phyloP scores from a whole-genome alignment of 1,140 invertebrate genomes.

The Chironomus tepperi region DNA sequence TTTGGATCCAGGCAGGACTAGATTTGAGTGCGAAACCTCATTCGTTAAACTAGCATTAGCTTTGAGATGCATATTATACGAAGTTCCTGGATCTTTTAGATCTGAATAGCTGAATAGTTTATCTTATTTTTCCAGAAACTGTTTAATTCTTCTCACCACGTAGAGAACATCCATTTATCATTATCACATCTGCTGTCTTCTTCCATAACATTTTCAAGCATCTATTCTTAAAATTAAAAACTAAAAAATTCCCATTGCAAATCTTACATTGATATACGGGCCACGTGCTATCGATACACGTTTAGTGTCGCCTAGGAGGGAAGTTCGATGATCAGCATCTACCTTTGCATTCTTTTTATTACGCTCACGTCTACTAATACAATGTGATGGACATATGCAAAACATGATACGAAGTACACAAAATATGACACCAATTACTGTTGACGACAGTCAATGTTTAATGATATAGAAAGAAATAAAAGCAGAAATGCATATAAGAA shows the following conservation, averaged over 20 bases:
- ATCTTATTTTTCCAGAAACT: no score
- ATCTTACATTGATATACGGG: conserved; percentile 32
- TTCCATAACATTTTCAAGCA: no score
- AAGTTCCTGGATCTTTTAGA: no score
- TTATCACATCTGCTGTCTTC: no score
- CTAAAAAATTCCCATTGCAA: neutral
- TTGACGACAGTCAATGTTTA: neutral
- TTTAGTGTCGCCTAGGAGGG: conserved; percentile 37
- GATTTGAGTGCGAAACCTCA: no score
- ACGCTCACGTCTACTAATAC: conserved; percentile 39
- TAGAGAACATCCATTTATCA: no score
- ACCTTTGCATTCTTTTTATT: conserved; percentile 39
- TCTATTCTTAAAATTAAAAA: neutral
- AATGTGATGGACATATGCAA: conserved; percentile 51
- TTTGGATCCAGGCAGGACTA: no score
- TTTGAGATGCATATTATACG: no score
- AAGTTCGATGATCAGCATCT: conserved; percentile 40
- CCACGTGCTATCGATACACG: conserved; percentile 37
- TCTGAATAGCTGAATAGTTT: no score
- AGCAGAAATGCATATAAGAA: neutral
- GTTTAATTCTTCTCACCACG: no score
- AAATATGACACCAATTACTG: conserved; percentile 47
- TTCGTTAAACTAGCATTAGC: no score
- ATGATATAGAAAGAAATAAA: neutral
- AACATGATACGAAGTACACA: conserved; percentile 50